Evolutionary conservation across 2,888 invertebrate species (phyloP).

Genomic region (Malachius bipustulatus): DNA sequence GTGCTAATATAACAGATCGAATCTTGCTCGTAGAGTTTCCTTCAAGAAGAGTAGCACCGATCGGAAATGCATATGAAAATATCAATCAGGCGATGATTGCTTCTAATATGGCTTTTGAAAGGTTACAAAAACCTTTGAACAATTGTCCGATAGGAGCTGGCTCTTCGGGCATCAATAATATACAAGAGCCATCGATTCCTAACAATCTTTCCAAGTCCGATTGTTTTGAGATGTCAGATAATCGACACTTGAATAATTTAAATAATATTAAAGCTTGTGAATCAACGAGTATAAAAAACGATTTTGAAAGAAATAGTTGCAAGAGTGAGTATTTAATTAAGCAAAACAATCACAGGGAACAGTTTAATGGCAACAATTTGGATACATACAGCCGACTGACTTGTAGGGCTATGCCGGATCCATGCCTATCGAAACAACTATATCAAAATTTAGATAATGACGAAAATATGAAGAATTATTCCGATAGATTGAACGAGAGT

Average conservation of each 20-base stretch:
- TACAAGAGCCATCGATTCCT: constrained; percentile 15
- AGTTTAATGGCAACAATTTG: constrained; percentile 12
- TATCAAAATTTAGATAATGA: constrained; percentile 15
- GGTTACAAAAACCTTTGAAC: constrained; percentile 25
- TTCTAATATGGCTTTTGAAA: constrained; percentile 26
- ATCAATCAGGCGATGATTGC: constrained; percentile 32
- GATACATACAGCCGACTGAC: constrained; percentile 39
- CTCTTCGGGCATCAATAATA: constrained; percentile 19
- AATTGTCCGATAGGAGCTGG: constrained; percentile 16
- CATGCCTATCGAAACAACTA: constrained; percentile 25
- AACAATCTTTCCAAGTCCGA: constrained; percentile 19
- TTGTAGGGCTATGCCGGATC: constrained; percentile 56
- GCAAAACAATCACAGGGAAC: constrained; percentile 21
- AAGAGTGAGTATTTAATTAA: constrained; percentile 18
- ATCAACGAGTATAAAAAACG: constrained; percentile 23
- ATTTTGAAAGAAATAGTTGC: constrained; percentile 12
- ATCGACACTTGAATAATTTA: constrained; percentile 27
- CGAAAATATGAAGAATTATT: constrained; percentile 14
- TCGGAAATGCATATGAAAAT: constrained; percentile 15
- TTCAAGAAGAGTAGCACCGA: constrained; percentile 22
- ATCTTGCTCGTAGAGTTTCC: constrained; percentile 69
- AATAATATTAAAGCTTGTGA: constrained; percentile 34
- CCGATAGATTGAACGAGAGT: constrained; percentile 27
- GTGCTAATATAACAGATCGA: constrained; percentile 69
- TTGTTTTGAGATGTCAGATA: constrained; percentile 15